phyloP scores from a whole-genome alignment of 1,140 invertebrate species.

The Penaeus chinensis region DNA sequence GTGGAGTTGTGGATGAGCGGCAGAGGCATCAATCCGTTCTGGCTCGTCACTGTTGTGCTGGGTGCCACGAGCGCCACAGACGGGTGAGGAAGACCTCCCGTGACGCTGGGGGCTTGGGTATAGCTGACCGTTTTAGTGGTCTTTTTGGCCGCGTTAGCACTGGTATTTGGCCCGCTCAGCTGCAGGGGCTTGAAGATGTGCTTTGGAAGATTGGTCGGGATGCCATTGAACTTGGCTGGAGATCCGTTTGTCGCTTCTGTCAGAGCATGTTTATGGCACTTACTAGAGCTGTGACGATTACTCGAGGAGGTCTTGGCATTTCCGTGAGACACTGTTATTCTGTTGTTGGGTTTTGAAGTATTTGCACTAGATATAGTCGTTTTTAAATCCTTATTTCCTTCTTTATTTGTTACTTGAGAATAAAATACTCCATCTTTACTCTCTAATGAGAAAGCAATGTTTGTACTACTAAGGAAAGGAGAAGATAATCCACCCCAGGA shows the following conservation, averaged over 20 bases:
- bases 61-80: conserved; percentile 51
- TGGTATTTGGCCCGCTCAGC: conserved; percentile 45
- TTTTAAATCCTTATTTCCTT: conserved; percentile 40
- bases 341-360: conserved; percentile 51
- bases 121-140: conserved; percentile 32
- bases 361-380: conserved; percentile 40
- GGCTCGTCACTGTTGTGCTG: conserved; percentile 40
- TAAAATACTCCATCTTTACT: conserved; percentile 52
- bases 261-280: conserved; percentile 38
- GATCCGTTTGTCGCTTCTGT: conserved; percentile 32
- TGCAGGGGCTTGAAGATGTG: conserved; percentile 56
- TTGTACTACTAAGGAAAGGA: conserved; percentile 55
- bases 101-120: conserved; percentile 29
- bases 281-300: conserved; percentile 25
- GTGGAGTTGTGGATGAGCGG: conserved; percentile 47
- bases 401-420: conserved; percentile 44
- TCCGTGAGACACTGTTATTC: conserved; percentile 47
- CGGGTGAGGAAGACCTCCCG: conserved; percentile 25
- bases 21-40: conserved; percentile 45
- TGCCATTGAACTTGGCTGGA: conserved; percentile 47
- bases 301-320: conserved; percentile 30
- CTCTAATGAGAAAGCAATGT: conserved; percentile 51
- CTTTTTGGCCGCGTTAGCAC: conserved; percentile 25
- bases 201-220: conserved; percentile 41
- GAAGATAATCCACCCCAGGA: conserved; percentile 46